Evolutionary conservation across 53 echinoderm and acorn worm species (phyloP), one percentile per base, ranked within the genome.

Genomic region (Holothuria leucospilota): DNA sequence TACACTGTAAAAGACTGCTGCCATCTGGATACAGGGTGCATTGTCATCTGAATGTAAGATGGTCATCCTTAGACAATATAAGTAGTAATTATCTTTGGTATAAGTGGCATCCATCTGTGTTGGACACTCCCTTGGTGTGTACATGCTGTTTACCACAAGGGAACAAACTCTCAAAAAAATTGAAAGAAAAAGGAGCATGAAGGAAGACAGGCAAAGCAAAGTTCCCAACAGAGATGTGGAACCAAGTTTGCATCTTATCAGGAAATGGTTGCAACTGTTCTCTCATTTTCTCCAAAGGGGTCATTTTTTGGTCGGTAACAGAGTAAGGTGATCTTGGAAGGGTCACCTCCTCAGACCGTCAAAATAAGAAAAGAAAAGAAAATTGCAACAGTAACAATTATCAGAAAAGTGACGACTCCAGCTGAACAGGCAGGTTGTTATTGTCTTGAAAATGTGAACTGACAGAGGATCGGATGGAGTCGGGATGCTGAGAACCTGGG

Each of bases 231-330:
- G 51, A 26, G 49, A 51, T 49, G 14, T n/a, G 23, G 13, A 71
- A 46, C 39, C 72, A 39, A 72, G 68, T 39, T 72, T 30, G 72
- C 34, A 56, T 56, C 56, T 56, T 56, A 15, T 16, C 16, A 56
- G 72, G 72, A 41, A 21, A 11, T 15, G 72, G n/a, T 72, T 72
- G 14, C 42, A 72, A 39, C 39, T 72, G 18, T 72, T 46, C 34
- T 42, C 39, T 41, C 27, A 23, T 75, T 49, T 49, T 49, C 75
- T 75, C 75, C 39, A 41, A 75, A 75, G 75, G 75, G 75, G 75
- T 72, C 39, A 72, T 41, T 39, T 75, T 26, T 51, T 24, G 75
- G 75, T 75, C 6, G 49, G 75, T 51, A 51, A 27, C 51, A 25
- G 15, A 6, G 75, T 75, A 75, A 75, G 52, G 75, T 75, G 75